Evolutionary conservation across 1,140 invertebrate genomes (phyloP), one percentile per base, ranked within the genome.

Genomic region (Drosophila pruinosa): DNA sequence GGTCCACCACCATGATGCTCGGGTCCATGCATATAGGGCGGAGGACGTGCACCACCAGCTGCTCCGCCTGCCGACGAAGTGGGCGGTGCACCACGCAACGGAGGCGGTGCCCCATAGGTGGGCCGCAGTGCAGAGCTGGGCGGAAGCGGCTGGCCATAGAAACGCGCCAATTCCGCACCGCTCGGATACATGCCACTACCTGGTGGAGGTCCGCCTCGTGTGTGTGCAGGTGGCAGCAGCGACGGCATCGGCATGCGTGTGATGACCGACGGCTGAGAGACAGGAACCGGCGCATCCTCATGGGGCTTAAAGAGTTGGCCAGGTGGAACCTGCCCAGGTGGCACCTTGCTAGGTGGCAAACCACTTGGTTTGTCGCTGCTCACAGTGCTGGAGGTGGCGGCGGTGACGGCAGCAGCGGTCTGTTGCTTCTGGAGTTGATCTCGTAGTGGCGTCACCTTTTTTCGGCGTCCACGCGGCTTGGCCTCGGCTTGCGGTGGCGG

Each of bases 191-290:
- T 77, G 24, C 65, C 65, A 10, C 53, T 57, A 1, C 58, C 58
- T 0, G 48, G 31, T 12, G 70, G 67, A 2, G 67, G 57, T 26
- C 75, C 75, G 1, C n/a, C n/a, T n/a, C 68, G 79, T 10, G 48
- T 43, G 21, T 80, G 80, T 0, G 75, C 65, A 5, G 79, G 91
- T 0, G 91, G 83, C 0, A 93, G 91, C 31, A 93, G 92, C 0
- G 92, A 91, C 48, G 94, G 93, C 31, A 95, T 94, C 47, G 94
- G 93, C 36, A 95, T 94, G 39, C 94, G 92, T 1, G 94, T 94
- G 12, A 94, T 94, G 1, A 94, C 94, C 15, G 94, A 94, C 21
- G 94, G 93, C 47, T 92, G 92, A 45, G 92, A 83, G 48, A 69
- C 48, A 12, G n/a, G 15, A 10, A 92, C 56, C 3, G 92, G 91